Conservation (phyloP, 2,888 invertebrate species). For the Neoaliturus tenellus region DNA sequence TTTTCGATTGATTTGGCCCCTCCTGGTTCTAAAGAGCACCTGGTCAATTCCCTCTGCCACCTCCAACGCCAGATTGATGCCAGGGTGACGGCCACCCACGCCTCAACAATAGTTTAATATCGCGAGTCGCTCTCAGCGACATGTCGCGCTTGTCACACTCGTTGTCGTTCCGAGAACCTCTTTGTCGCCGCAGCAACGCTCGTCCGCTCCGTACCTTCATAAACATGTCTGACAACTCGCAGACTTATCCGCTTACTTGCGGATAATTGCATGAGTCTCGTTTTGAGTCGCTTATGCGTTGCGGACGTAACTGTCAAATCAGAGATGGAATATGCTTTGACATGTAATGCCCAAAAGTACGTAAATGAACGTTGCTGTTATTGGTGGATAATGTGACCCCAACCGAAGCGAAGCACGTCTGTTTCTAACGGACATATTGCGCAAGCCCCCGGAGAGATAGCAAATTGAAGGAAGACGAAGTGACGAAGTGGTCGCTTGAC, state of each 20-base stretch:
- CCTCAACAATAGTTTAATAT: not conserved
- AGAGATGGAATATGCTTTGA: not conserved
- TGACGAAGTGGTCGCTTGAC: too few species aligned
- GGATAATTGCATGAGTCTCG: not conserved
- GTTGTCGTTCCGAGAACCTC: conserved; percentile 10
- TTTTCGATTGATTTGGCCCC: too few species aligned
- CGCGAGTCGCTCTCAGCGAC: not conserved
- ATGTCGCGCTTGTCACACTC: not conserved
- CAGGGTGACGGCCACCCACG: conserved; percentile 1
- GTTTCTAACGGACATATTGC: too few species aligned
- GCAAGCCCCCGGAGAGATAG: too few species aligned
- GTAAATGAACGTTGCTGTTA: too few species aligned
- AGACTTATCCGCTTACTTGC: not conserved
- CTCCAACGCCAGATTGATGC: too few species aligned
- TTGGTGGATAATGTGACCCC: too few species aligned
- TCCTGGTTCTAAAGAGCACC: too few species aligned
- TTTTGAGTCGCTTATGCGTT: not conserved
- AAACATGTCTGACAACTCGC: conserved; percentile 22
- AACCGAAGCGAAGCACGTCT: too few species aligned
- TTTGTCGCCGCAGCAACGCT: not conserved
- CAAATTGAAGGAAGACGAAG: too few species aligned
- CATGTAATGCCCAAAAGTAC: too few species aligned
- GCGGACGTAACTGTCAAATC: not conserved
- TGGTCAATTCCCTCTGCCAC: too few species aligned
- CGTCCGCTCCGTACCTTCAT: not conserved